A percentile compares a stretch with the other conserved stretches of the same genome.
Conservation (phyloP, 2,113 vertebrate species). For the Acanthisitta chloris region DNA sequence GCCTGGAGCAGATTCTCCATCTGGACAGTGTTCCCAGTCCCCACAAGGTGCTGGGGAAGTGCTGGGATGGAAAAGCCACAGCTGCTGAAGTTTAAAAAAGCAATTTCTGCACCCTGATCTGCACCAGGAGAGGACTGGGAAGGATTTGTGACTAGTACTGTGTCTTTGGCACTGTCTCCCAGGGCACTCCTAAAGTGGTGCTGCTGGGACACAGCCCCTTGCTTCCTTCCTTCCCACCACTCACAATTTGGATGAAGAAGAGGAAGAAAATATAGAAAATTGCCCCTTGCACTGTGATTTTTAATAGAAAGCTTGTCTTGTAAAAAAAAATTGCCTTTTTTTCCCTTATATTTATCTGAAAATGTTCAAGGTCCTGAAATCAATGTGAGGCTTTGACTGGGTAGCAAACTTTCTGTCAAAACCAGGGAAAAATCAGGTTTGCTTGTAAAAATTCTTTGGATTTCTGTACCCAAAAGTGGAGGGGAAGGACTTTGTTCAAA, state of each 20-base stretch:
- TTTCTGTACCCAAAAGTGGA: background rate
- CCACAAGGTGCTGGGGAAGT: background rate
- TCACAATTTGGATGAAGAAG: background rate
- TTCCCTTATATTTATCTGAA: background rate
- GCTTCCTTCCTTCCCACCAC: background rate
- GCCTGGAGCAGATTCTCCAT: background rate
- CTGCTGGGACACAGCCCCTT: background rate
- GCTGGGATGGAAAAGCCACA: background rate
- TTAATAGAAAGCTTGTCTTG: background rate
- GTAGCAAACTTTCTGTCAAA: background rate
- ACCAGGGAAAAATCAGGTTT: background rate
- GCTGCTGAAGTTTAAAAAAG: background rate
- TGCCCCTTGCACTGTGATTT: background rate
- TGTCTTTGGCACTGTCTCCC: background rate
- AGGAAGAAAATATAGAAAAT: background rate
- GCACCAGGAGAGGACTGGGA: background rate
- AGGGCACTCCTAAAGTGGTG: background rate
- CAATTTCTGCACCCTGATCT: background rate
- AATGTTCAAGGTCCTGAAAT: background rate
- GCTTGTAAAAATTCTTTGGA: slow-evolving; percentile 52
- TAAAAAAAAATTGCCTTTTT: background rate
- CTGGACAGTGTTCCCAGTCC: too few relatives aligned
- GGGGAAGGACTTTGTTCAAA: slow-evolving; percentile 10
- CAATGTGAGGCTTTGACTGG: background rate
- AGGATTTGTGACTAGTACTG: background rate